Conservation (phyloP, 1,140 invertebrate species). For the Pantala flavescens region DNA sequence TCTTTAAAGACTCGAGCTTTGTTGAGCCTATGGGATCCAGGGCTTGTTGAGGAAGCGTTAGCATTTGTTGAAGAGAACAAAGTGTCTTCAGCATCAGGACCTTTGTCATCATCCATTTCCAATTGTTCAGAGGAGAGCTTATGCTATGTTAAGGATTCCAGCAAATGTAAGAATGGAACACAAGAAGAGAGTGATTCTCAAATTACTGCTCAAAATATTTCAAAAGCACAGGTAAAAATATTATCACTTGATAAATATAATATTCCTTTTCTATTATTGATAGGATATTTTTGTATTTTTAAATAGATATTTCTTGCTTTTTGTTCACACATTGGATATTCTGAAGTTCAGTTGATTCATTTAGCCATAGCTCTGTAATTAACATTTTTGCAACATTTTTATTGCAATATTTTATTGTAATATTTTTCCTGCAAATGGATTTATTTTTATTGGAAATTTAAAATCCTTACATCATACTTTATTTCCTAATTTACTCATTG, state of each 20-base stretch:
- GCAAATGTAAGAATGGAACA: background rate
- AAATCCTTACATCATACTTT: too few relatives aligned
- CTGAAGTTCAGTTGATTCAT: too few relatives aligned
- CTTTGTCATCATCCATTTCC: background rate
- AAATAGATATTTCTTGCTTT: too few relatives aligned
- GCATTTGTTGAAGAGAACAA: conserved; percentile 65
- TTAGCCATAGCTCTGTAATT: too few relatives aligned
- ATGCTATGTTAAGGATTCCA: background rate
- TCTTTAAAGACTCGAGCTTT: conserved; percentile 53
- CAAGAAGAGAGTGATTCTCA: background rate
- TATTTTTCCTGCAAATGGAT: too few relatives aligned
- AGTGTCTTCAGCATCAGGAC: conserved; percentile 23
- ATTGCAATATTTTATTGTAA: too few relatives aligned
- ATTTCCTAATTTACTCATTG: too few relatives aligned
- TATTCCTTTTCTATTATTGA: background rate
- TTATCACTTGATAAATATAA: background rate
- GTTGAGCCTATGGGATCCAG: conserved; percentile 69
- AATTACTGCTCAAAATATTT: background rate
- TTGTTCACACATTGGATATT: too few relatives aligned
- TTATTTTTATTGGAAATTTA: too few relatives aligned
- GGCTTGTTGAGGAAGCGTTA: conserved; percentile 71
- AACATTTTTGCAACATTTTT: too few relatives aligned
- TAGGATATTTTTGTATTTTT: too few relatives aligned
- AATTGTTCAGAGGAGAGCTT: background rate
- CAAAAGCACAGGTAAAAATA: background rate